A percentile compares a stretch with the other conserved stretches of the same genome.
Evolutionary conservation across 1,140 invertebrate genomes (phyloP).

Genomic region (Heliconius hewitsoni): DNA sequence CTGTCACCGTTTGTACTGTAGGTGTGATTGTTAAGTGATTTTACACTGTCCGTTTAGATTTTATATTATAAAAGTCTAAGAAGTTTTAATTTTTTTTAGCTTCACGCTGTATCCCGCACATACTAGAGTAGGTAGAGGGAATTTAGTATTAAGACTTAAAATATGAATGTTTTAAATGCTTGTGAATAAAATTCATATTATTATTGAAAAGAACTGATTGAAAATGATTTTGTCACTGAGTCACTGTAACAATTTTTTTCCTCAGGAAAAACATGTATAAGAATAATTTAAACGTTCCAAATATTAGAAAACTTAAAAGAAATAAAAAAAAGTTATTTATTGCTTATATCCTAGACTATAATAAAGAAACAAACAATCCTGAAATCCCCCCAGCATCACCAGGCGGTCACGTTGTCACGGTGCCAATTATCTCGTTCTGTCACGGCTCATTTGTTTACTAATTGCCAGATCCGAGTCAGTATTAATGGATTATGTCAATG

Average conservation of each 20-base stretch:
- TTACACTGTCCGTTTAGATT: conserved; percentile 12
- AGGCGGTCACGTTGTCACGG: conserved; percentile 54
- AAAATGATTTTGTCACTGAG: no score
- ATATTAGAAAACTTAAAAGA: no score
- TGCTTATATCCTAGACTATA: not conserved
- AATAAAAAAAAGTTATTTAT: not conserved
- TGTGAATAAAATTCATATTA: no score
- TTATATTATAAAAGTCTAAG: not conserved
- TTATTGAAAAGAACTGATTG: no score
- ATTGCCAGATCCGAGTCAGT: conserved; percentile 63
- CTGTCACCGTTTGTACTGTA: conserved; percentile 56
- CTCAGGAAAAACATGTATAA: no score
- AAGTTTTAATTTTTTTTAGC: not conserved
- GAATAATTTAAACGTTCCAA: no score
- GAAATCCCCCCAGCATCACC: conserved; percentile 43
- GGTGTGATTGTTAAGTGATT: conserved; percentile 37
- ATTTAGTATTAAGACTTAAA: no score
- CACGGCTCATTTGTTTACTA: conserved; percentile 77
- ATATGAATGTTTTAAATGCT: no score
- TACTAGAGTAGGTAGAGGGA: no score
- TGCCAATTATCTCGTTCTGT: conserved; percentile 73
- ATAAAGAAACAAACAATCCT: not conserved
- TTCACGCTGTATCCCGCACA: no score
- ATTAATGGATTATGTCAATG: conserved; percentile 79
- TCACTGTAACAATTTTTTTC: no score